Evolutionary conservation across 2,797 vertebrate species (phyloP), one percentile per base, ranked within the genome.

Genomic region (Rhinella marina): DNA sequence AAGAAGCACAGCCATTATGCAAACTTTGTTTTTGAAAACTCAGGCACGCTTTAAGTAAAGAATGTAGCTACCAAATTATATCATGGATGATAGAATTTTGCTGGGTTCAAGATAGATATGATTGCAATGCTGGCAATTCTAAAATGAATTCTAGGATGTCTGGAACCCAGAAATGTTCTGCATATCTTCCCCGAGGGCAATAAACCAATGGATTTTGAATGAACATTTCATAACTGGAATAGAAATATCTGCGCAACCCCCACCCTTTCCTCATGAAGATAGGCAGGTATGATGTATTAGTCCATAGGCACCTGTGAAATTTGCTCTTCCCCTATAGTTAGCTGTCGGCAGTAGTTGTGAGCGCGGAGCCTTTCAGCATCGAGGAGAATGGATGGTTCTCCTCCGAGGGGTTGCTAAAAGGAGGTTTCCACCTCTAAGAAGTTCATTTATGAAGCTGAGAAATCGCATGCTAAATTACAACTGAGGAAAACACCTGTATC

Each of bases 301-400:
- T 54, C 48, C 14, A 77, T 77, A 54, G 50, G 16, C 23, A 77
- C 75, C 75, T 17, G 50, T 54, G 50, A 80, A 80, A 32, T 59
- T 56, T 61, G 29, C 25, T 61, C 1, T 21, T 12, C 27, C 25
- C 56, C 56, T 61, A 41, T 12, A 23, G n/a, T 56, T 59, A 29
- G 25, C 19, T 79, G 77, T 7, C 16, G 13, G 12, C 52, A 57
- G 54, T 79, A 17, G 17, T 13, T 57, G 16, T 17, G 14, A 23
- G 5, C 0, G 57, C 32, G 16, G 23, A 25, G 27, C 13, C 2
- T 56, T 83, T 86, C 73, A 86, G 84, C 62, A 86, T 75, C 84
- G 32, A 21, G 76, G 76, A 66, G 62, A 80, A 76, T 4, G 19
- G 41, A 41, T 7, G 29, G 4, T 68, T 48, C 7, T 73, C 17